These are phyloP conservation scores for Amphilophus citrinellus DNA, from an alignment of 2,113 vertebrate species.

Conservation along the genomic window DNA sequence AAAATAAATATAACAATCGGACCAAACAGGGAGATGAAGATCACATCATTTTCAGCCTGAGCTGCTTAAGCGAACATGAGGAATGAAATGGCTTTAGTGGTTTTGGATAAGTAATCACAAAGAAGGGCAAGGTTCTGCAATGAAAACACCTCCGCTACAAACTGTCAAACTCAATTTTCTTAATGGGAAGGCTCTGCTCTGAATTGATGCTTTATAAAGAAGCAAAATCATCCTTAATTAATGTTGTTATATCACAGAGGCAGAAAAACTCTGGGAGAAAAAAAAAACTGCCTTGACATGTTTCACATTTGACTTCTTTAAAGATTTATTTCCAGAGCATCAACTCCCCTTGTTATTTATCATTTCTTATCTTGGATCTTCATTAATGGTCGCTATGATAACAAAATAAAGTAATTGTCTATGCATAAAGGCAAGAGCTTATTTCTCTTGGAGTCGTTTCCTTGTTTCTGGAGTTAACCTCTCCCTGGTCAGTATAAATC, in stretches of 20 bases:
- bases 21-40: constrained; percentile 14
- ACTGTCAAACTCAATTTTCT: constrained; percentile 16
- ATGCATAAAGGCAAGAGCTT: constrained; percentile 37
- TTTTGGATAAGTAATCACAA: not conserved
- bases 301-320: constrained; percentile 11
- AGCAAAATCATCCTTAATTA: constrained; percentile 8
- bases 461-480: constrained; percentile 35
- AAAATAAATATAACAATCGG: constrained; percentile 7
- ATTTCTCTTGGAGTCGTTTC: constrained; percentile 57
- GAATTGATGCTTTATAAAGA: constrained; percentile 7
- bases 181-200: not conserved
- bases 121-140: not conserved
- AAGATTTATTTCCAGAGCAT: constrained; percentile 26
- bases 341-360: constrained; percentile 21
- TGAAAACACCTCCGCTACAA: constrained; percentile 18
- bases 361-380: constrained; percentile 57
- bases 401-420: constrained; percentile 27
- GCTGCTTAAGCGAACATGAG: constrained; percentile 10
- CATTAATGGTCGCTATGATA: constrained; percentile 21
- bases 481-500: constrained; percentile 44
- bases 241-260: constrained; percentile 14
- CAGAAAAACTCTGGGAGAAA: not conserved
- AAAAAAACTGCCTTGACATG: not conserved
- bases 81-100: constrained; percentile 12
- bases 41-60: constrained; percentile 13